Evolutionary conservation across 2,113 vertebrate species (phyloP).

Genomic region (Bufo bufo): DNA sequence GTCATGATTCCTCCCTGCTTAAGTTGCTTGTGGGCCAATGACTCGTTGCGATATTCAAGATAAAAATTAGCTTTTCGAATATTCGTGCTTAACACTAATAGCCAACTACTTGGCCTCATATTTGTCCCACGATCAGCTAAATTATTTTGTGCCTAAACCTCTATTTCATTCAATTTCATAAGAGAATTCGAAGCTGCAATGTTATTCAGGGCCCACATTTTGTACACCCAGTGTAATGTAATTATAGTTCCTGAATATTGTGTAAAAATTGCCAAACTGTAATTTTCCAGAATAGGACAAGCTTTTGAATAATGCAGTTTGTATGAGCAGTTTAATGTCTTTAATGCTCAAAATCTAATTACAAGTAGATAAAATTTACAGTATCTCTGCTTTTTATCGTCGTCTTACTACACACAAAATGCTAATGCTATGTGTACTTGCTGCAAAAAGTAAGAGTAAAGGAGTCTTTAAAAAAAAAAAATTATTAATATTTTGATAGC

Average conservation of each 20-base stretch:
- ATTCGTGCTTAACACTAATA: too few relatives aligned
- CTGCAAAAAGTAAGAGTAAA: slow-evolving; percentile 44
- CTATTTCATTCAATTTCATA: slow-evolving; percentile 38
- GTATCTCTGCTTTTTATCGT: slow-evolving; percentile 36
- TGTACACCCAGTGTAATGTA: slow-evolving; percentile 72
- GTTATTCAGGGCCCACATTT: slow-evolving; percentile 73
- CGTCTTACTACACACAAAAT: slow-evolving; percentile 40
- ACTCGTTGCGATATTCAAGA: too few relatives aligned
- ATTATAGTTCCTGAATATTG: slow-evolving; percentile 80
- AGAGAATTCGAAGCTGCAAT: slow-evolving; percentile 69
- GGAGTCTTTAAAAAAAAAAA: slow-evolving; percentile 33
- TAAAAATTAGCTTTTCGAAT: too few relatives aligned
- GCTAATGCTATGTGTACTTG: neutral
- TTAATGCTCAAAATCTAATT: slow-evolving; percentile 73
- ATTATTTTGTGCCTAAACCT: neutral
- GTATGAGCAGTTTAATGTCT: slow-evolving; percentile 74
- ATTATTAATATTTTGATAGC: slow-evolving; percentile 38
- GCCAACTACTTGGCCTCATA: too few relatives aligned
- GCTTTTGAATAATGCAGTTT: slow-evolving; percentile 75
- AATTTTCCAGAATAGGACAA: slow-evolving; percentile 77
- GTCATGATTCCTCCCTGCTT: too few relatives aligned
- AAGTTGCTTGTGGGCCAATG: too few relatives aligned
- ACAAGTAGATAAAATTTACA: slow-evolving; percentile 54
- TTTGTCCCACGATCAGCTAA: neutral
- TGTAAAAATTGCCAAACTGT: slow-evolving; percentile 80